Percentiles rank a stretch among this genome's conserved stretches.
Evolutionary conservation across 2,113 vertebrate species (phyloP).

Genomic region (Turnix velox): DNA sequence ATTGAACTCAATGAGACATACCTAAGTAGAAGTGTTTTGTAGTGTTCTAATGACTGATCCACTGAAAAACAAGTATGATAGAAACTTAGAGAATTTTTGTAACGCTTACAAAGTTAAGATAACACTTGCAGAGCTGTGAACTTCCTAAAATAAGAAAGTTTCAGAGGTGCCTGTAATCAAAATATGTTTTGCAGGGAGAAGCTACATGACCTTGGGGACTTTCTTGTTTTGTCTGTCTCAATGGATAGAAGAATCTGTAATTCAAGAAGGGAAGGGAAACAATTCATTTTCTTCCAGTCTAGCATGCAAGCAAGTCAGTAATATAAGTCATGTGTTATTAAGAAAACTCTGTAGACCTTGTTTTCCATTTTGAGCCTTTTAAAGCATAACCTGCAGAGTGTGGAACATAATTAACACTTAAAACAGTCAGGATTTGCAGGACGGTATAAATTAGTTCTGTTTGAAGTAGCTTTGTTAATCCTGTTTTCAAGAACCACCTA

Average conservation of each 20-base stretch:
- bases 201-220: constrained; percentile 5
- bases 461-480: constrained; percentile 29
- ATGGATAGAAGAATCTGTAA: constrained; percentile 31
- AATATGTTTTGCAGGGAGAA: constrained; percentile 36
- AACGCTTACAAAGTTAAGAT: neutral
- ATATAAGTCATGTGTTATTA: constrained; percentile 39
- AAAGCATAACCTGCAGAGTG: constrained; percentile 16
- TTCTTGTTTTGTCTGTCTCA: constrained; percentile 58
- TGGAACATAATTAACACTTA: constrained; percentile 9
- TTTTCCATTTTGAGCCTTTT: constrained; percentile 46
- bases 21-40: neutral
- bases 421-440: neutral
- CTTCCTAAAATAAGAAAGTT: constrained; percentile 35
- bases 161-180: constrained; percentile 36
- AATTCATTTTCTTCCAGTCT: constrained; percentile 6
- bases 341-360: constrained; percentile 16
- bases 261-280: neutral
- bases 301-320: neutral
- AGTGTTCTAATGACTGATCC: neutral
- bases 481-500: neutral
- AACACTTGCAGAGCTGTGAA: neutral
- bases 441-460: neutral
- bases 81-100: neutral
- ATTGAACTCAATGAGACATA: neutral
- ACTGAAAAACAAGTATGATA: neutral